These are phyloP conservation scores for Rhaphigaster nebulosa DNA, from an alignment of 2,888 invertebrate species.

Conservation along the genomic window DNA sequence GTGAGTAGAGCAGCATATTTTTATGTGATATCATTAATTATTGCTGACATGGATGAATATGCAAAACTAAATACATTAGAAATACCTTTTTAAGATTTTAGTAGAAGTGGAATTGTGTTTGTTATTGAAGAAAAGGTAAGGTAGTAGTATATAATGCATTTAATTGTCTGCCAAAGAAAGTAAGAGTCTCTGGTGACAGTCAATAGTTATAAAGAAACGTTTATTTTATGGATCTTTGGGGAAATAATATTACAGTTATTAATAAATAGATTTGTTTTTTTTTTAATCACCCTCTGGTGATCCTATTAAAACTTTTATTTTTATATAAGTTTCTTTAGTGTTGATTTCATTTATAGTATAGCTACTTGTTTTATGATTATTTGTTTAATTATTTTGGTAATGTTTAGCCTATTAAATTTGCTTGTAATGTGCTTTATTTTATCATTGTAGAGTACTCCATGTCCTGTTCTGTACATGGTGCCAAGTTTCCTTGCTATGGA, in stretches of 20 bases:
- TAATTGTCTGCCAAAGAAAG: not conserved
- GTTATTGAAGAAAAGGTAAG: not conserved
- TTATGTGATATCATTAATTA: too few species aligned
- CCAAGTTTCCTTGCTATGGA: slow-evolving; percentile 50
- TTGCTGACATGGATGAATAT: too few species aligned
- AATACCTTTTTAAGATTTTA: too few species aligned
- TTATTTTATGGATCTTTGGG: not conserved
- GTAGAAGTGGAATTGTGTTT: not conserved
- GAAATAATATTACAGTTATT: not conserved
- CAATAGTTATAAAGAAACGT: too few species aligned
- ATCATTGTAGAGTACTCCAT: slow-evolving; percentile 32
- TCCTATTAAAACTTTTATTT: not conserved
- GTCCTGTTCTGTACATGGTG: slow-evolving; percentile 49
- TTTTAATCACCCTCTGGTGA: not conserved
- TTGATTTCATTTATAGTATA: not conserved
- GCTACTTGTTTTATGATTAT: not conserved
- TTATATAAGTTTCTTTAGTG: not conserved
- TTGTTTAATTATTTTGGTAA: not conserved
- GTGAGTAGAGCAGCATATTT: not conserved
- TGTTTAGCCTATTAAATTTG: not conserved
- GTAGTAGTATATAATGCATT: not conserved
- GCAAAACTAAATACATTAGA: too few species aligned
- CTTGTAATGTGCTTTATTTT: not conserved
- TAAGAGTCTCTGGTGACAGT: too few species aligned
- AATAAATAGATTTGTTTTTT: not conserved